Base-by-base conservation (phyloP, 2,113 vertebrate species). In the Peucedramus taeniatus region DNA sequence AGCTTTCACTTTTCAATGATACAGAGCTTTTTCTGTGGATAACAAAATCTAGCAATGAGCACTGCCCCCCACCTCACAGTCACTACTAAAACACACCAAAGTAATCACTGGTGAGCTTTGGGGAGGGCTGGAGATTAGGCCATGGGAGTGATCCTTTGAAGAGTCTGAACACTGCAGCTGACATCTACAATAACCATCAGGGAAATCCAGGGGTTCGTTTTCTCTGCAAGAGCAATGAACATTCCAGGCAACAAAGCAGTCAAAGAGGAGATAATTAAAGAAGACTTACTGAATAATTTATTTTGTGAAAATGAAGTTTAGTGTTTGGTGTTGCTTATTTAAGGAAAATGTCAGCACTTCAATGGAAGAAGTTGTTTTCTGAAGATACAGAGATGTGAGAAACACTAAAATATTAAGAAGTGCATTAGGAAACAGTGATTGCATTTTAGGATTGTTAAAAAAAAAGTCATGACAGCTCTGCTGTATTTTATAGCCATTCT, bases 181-280 rank as follows among this genome's bases (percentile, higher is more conserved):
- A 72, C 75, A 92, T 72, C 63, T 49, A 57, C 53, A 89, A 30
- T 42, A 93, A 72, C 54, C 75, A 77, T 59, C 65, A 93, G 84
- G 75, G 90, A 93, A 95, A 93, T 75, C 37, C 50, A 21, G 60
- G 21, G 51, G 18, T 44, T 93, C 33, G 2, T 93, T 90, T 93
- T 88, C 79, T 59, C 49, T 68, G 76, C n/a, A 83, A 83, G 64
- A 92, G 60, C 68, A 81, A 81, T 27, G 60, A 96, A 42, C 68
- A 87, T 90, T 51, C 81, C 79, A 56, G 47, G 71, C 88, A 93
- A 92, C 69, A 96, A 88, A 95, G 85, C 51, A 83, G 78, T 33
- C 87, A 82, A 79, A 88, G 51, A 87, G 14, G 15, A 86, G 51
- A 87, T 88, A 89, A 94, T 95, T 95, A 94, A 94, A 96, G 87